These are phyloP conservation scores for Tuberolachnus salignus DNA, from an alignment of 2,888 invertebrate species.

Conservation along the genomic window DNA sequence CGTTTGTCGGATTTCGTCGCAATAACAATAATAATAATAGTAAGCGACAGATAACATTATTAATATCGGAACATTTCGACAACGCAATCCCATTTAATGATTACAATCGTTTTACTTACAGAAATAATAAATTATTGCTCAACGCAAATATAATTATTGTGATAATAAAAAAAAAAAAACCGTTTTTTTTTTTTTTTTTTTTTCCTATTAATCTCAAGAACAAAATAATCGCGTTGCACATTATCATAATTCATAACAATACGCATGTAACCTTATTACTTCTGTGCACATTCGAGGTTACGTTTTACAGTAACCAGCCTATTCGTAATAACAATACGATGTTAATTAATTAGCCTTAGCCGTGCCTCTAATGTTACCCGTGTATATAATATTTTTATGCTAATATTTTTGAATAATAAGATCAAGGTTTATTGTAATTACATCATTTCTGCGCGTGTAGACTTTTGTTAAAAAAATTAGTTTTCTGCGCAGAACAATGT, in stretches of 20 bases:
- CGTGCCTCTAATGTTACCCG: too few species aligned
- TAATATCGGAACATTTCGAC: too few species aligned
- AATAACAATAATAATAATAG: too few species aligned
- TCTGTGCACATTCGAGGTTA: neutral
- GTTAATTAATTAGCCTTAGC: neutral
- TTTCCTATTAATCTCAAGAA: neutral
- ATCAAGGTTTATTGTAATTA: slow-evolving; percentile 18
- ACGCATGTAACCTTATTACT: neutral
- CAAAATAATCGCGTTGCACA: neutral
- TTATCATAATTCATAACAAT: too few species aligned
- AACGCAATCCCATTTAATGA: neutral
- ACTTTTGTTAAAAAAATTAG: neutral
- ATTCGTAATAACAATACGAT: neutral
- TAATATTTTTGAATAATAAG: slow-evolving; percentile 10
- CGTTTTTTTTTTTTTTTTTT: too few species aligned
- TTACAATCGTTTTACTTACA: neutral
- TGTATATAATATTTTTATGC: slow-evolving; percentile 2
- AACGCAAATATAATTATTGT: neutral
- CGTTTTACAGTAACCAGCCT: neutral
- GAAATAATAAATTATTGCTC: neutral
- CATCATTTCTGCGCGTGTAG: neutral
- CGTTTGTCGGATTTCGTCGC: too few species aligned
- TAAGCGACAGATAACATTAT: too few species aligned
- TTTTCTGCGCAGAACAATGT: neutral
- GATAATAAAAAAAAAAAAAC: neutral